Percentiles rank a stretch among this genome's conserved stretches.
phyloP scores from a whole-genome alignment of 1,140 invertebrate genomes.

The Pseudomyrmex cubaensis region DNA sequence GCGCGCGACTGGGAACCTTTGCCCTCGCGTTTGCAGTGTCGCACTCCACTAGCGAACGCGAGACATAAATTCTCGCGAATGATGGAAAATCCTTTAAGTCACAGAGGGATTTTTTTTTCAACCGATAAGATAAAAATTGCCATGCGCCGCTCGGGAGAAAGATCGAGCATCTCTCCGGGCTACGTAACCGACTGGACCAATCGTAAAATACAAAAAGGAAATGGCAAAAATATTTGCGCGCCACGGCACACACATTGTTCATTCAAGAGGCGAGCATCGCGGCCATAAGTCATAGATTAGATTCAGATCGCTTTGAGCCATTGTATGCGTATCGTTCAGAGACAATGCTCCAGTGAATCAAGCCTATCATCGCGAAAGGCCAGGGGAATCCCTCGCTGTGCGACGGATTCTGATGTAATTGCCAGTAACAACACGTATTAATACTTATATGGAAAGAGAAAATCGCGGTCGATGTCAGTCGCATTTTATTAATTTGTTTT shows the following conservation, averaged over 20 bases:
- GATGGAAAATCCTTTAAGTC: background rate
- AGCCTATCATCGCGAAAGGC: slow-evolving; percentile 64
- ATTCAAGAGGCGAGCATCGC: slow-evolving; percentile 71
- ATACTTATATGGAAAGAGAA: no score
- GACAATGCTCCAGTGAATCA: slow-evolving; percentile 79
- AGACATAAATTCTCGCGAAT: background rate
- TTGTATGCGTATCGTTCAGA: slow-evolving; percentile 78
- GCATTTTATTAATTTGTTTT: no score
- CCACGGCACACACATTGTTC: slow-evolving; percentile 72
- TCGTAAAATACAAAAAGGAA: slow-evolving; percentile 47
- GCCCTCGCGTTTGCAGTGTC: background rate
- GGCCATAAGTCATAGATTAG: slow-evolving; percentile 79
- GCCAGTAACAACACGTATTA: slow-evolving; percentile 32
- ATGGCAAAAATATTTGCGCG: slow-evolving; percentile 35
- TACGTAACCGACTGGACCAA: slow-evolving; percentile 12
- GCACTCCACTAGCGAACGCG: no score
- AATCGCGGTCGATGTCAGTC: no score
- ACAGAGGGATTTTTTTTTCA: background rate
- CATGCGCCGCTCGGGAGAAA: background rate
- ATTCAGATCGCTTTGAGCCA: slow-evolving; percentile 77
- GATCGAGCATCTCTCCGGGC: background rate
- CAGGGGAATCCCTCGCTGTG: slow-evolving; percentile 66
- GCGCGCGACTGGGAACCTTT: slow-evolving; percentile 1
- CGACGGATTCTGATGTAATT: slow-evolving; percentile 62
- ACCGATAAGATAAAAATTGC: background rate